Percentiles rank a stretch among this genome's conserved stretches.
These are phyloP conservation scores for Psittacula cyanocephala DNA, from an alignment of 2,113 vertebrate genomes.

Conservation along the genomic window DNA sequence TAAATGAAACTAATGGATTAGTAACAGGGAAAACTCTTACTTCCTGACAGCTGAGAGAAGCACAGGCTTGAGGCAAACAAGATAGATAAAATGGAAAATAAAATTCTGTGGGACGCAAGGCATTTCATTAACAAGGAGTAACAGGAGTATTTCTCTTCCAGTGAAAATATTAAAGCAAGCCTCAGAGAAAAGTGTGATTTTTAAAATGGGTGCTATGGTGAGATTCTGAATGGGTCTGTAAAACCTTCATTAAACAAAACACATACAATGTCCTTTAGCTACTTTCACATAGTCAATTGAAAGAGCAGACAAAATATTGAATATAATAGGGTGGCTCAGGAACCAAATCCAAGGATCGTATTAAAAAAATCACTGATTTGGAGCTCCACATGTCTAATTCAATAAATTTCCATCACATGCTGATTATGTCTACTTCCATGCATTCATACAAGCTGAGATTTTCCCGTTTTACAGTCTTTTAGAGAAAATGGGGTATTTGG, in stretches of 20 bases:
- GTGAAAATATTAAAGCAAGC: neutral
- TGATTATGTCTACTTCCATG: neutral
- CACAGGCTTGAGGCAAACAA: neutral
- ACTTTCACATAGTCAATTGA: neutral
- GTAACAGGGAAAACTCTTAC: neutral
- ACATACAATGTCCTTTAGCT: neutral
- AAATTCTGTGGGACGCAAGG: neutral
- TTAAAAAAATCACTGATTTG: neutral
- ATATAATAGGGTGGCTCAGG: neutral
- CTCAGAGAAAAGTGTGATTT: neutral
- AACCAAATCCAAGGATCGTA: neutral
- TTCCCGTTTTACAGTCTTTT: neutral
- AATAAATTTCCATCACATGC: neutral
- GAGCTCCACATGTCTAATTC: neutral
- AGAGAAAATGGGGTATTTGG: neutral
- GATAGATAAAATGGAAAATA: constrained; percentile 6
- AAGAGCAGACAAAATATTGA: neutral
- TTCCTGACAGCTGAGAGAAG: neutral
- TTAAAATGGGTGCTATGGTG: neutral
- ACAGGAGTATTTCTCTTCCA: neutral
- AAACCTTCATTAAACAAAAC: neutral
- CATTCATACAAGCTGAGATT: neutral
- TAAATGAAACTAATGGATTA: neutral
- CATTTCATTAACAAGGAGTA: neutral
- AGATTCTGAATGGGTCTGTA: neutral